phyloP scores from a whole-genome alignment of 2,113 vertebrate genomes.

The Nesoenas mayeri region DNA sequence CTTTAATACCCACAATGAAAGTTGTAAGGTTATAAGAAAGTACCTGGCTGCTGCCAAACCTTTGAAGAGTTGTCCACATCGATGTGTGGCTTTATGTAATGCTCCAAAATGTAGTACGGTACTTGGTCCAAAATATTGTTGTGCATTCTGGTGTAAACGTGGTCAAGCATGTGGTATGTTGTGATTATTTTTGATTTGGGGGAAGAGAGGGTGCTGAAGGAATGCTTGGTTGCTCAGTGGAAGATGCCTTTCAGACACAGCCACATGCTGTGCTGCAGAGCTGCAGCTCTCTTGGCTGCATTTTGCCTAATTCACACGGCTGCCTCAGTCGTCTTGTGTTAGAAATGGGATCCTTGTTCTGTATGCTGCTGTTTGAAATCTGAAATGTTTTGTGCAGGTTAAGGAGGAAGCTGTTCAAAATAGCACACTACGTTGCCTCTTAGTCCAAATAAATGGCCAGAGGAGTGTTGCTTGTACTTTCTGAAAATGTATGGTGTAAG shows the following conservation, averaged over 20 bases:
- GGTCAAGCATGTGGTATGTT: slow-evolving; percentile 45
- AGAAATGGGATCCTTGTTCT: slow-evolving; percentile 17
- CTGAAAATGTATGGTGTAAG: not conserved
- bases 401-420: slow-evolving; percentile 45
- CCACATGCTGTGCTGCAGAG: not conserved
- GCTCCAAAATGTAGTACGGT: not conserved
- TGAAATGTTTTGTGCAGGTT: slow-evolving; percentile 17
- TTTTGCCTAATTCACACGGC: not conserved
- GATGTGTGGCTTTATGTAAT: not conserved
- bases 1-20: slow-evolving; percentile 20
- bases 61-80: slow-evolving; percentile 9
- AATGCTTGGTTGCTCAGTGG: not conserved
- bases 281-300: not conserved
- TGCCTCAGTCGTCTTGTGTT: not conserved
- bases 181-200: slow-evolving; percentile 28
- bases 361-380: slow-evolving; percentile 29
- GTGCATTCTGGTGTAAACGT: slow-evolving; percentile 31
- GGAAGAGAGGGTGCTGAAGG: not conserved
- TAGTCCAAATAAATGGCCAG: slow-evolving; percentile 55
- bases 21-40: not conserved
- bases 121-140: slow-evolving; percentile 58
- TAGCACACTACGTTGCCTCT: slow-evolving; percentile 28
- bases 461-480: slow-evolving; percentile 45
- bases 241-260: not conserved
- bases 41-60: not conserved